These are phyloP conservation scores for Euwallacea similis DNA, from an alignment of 1,140 invertebrate genomes.

Conservation along the genomic window DNA sequence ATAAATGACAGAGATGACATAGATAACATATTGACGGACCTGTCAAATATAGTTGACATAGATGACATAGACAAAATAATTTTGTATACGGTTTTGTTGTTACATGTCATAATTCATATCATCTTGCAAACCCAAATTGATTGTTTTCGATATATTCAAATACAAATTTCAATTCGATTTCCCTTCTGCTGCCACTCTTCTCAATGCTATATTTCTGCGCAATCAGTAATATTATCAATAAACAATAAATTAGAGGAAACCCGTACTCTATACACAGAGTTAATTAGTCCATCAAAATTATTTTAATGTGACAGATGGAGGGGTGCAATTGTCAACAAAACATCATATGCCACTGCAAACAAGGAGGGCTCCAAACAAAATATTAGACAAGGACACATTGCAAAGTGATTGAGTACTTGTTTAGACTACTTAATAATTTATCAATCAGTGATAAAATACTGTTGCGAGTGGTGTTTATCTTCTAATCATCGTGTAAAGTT, in stretches of 20 bases:
- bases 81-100: too few species aligned
- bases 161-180: too few species aligned
- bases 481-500: constrained; percentile 45
- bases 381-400: background rate
- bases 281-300: constrained; percentile 52
- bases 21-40: too few species aligned
- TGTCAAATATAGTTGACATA: too few species aligned
- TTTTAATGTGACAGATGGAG: constrained; percentile 54
- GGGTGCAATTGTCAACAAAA: constrained; percentile 49
- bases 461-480: constrained; percentile 50
- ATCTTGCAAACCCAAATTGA: too few species aligned
- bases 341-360: constrained; percentile 52
- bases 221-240: constrained; percentile 21
- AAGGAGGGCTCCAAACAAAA: constrained; percentile 38
- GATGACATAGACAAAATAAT: too few species aligned
- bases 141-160: too few species aligned
- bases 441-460: constrained; percentile 49
- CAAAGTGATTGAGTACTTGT: constrained; percentile 29
- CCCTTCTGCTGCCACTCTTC: too few species aligned
- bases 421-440: constrained; percentile 36
- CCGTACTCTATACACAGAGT: background rate
- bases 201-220: too few species aligned
- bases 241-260: constrained; percentile 15
- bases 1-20: too few species aligned
- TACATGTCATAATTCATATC: too few species aligned